Base-by-base conservation (phyloP, 1,140 invertebrate species). In the Diorhabda carinulata region DNA sequence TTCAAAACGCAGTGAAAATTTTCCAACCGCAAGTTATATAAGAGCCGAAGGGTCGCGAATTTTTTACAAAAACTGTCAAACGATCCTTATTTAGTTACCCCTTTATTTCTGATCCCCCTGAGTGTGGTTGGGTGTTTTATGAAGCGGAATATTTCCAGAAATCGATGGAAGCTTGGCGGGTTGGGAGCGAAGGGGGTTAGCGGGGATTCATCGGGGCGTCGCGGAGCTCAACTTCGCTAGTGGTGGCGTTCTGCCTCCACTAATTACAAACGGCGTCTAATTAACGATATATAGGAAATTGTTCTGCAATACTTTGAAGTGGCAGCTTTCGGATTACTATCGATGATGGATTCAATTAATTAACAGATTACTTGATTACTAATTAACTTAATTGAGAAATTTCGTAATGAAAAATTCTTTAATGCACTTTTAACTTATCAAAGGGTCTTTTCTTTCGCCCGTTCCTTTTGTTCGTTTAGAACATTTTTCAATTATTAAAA, bases 201-300 rank as follows among this genome's bases (percentile, higher is more conserved):
- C 25, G 25, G 47, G 47, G 47, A 52, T 52, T 52, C 47, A 52
- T 52, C n/a, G 47, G 47, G 47, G 47, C 47, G 47, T 52, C 47
- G 47, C 47, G n/a, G 47, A 6, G 47, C n/a, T 52, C 47, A 52
- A 67, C 73, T 68, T 64, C 64, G 47, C 47, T 67, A 64, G 47
- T 52, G 47, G 47, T 52, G 47, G 47, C n/a, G 67, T 67, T 73
- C 71, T 73, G 72, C 64, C 74, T 76, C 74, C 74, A 76, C 77
- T 79, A 78, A 78, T 79, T 79, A 79, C 77, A 76, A 76, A 74
- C 77, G 70, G 70, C 76, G 76, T 77, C 78, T 79, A 79, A 79
- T 79, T 79, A 79, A 79, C 77, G 76, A 79, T 79, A 78, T 78
- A 79, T 79, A 78, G 78, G 78, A 79, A 79, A 79, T 79, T 79